Conservation (phyloP, 1,140 invertebrate species). For the Hesperophylax magnus region DNA sequence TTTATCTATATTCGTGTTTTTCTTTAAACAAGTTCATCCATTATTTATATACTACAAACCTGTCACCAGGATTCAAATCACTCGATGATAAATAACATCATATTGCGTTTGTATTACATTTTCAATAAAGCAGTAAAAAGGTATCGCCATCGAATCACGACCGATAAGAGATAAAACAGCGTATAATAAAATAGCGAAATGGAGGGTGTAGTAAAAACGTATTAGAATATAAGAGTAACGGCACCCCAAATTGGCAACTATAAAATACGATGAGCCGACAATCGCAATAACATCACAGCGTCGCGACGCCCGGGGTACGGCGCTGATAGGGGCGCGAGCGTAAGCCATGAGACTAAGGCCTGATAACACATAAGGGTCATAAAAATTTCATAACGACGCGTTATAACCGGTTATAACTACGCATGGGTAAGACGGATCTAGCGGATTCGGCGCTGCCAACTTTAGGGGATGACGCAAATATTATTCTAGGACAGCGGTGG, state of each 20-base stretch:
- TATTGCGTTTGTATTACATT: too few species aligned
- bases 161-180: constrained; percentile 9
- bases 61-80: too few species aligned
- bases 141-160: too few species aligned
- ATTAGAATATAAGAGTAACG: constrained; percentile 31
- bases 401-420: constrained; percentile 15
- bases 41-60: too few species aligned
- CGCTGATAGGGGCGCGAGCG: constrained; percentile 33
- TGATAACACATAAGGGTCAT: constrained; percentile 55
- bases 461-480: not conserved
- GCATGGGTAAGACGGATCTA: not conserved
- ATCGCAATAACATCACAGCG: constrained; percentile 27
- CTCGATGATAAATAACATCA: too few species aligned
- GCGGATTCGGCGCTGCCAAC: constrained; percentile 1
- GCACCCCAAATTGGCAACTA: constrained; percentile 30
- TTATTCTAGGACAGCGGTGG: too few species aligned
- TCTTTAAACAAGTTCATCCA: too few species aligned
- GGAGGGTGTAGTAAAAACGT: constrained; percentile 1
- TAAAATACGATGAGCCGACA: constrained; percentile 37
- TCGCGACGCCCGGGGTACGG: constrained; percentile 14
- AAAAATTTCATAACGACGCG: constrained; percentile 53
- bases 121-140: too few species aligned
- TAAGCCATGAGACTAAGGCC: constrained; percentile 19
- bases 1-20: too few species aligned
- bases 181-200: constrained; percentile 11